Evolutionary conservation across 2,888 invertebrate species (phyloP).

Genomic region (Hypomecis atomaria): DNA sequence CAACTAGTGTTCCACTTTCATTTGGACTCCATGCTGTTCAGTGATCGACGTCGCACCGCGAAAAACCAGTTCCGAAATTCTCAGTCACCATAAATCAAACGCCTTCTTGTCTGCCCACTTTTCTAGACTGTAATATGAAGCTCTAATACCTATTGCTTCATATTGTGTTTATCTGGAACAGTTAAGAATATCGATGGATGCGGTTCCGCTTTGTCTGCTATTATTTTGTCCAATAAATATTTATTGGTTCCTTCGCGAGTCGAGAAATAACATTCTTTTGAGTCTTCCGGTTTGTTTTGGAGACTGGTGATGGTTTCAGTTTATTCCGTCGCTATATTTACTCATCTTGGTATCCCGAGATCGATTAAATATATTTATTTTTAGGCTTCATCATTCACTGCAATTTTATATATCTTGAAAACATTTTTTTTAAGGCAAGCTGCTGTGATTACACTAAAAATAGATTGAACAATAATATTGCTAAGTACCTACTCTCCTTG

Average conservation of each 20-base stretch:
- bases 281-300: constrained; percentile 1
- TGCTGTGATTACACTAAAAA: too few species aligned
- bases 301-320: not conserved
- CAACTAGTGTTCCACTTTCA: constrained; percentile 40
- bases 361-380: too few species aligned
- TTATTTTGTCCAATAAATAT: constrained; percentile 29
- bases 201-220: constrained; percentile 18
- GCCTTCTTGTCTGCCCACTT: constrained; percentile 48
- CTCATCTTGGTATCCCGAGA: too few species aligned
- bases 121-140: constrained; percentile 35
- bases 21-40: constrained; percentile 46
- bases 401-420: too few species aligned
- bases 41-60: constrained; percentile 51
- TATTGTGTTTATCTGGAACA: constrained; percentile 28
- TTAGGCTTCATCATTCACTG: too few species aligned
- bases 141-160: constrained; percentile 18
- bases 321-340: too few species aligned
- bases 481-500: too few species aligned
- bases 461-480: too few species aligned
- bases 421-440: too few species aligned
- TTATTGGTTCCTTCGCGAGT: constrained; percentile 14
- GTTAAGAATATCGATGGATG: constrained; percentile 15
- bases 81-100: constrained; percentile 65
- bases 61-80: constrained; percentile 69
- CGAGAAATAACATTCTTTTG: constrained; percentile 17